Conservation (phyloP, 1,140 invertebrate genomes). For the Nomia melanderi region DNA sequence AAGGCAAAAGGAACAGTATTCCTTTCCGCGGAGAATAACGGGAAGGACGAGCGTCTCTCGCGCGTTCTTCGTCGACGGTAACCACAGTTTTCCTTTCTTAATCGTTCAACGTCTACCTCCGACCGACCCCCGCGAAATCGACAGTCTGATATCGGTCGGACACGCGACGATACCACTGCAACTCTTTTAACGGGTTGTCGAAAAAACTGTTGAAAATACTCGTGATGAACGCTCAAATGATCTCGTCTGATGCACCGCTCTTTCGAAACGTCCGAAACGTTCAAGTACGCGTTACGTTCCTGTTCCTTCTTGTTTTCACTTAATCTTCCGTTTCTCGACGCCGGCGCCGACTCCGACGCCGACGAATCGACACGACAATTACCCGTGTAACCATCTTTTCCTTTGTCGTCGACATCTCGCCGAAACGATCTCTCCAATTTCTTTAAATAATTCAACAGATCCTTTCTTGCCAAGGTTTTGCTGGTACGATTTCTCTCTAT, state of each 20-base stretch:
- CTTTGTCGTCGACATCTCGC: constrained; percentile 8
- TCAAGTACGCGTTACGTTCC: too few relatives aligned
- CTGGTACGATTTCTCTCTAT: neutral
- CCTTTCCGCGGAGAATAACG: neutral
- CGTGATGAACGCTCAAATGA: too few relatives aligned
- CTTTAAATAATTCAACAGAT: constrained; percentile 48
- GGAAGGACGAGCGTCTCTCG: neutral
- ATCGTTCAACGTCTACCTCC: neutral
- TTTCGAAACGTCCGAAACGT: too few relatives aligned
- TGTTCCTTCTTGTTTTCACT: too few relatives aligned
- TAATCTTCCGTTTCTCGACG: neutral
- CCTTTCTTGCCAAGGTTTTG: neutral
- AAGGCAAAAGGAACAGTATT: neutral
- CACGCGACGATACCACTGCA: neutral
- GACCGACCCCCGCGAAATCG: neutral
- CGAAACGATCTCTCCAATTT: constrained; percentile 31
- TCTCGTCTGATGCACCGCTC: too few relatives aligned
- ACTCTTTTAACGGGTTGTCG: neutral
- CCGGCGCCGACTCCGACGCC: neutral
- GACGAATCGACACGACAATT: neutral
- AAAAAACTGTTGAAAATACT: too few relatives aligned
- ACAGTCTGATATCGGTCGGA: neutral
- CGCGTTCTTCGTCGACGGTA: neutral
- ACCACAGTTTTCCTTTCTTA: neutral
- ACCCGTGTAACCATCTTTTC: constrained; percentile 14